These are phyloP conservation scores for Megamerina dolium DNA, from an alignment of 2,888 invertebrate genomes.

Conservation along the genomic window DNA sequence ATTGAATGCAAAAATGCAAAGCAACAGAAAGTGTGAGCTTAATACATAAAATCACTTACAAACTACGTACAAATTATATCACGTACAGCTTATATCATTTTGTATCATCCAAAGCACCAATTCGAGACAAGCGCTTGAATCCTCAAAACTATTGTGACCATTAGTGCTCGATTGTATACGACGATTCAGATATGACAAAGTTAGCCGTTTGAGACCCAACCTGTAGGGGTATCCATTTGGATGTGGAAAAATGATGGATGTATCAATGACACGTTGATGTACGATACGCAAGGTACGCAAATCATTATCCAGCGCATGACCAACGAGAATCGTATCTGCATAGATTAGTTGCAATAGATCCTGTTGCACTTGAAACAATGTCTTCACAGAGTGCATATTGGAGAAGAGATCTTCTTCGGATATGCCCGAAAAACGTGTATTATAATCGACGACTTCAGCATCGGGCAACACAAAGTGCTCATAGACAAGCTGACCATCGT, in stretches of 20 bases:
- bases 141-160: conserved; percentile 91
- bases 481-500: conserved; percentile 70
- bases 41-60: no score
- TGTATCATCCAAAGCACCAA: conserved; percentile 73
- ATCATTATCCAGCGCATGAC: conserved; percentile 94
- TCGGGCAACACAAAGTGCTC: conserved; percentile 80
- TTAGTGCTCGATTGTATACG: conserved; percentile 68
- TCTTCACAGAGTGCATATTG: conserved; percentile 58
- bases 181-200: conserved; percentile 64
- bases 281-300: conserved; percentile 77
- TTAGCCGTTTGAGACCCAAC: conserved; percentile 73
- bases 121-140: conserved; percentile 84
- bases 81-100: no score
- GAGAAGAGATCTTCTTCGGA: conserved; percentile 57
- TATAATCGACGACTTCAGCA: conserved; percentile 81
- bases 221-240: conserved; percentile 75
- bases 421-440: conserved; percentile 93
- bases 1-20: no score
- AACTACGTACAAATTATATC: no score
- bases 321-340: conserved; percentile 83
- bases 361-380: conserved; percentile 73
- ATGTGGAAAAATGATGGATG: conserved; percentile 84
- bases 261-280: conserved; percentile 82
- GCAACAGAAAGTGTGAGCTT: no score
- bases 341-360: conserved; percentile 75